Base-by-base conservation (phyloP, 2,888 invertebrate genomes). In the Amphipyra berbera region DNA sequence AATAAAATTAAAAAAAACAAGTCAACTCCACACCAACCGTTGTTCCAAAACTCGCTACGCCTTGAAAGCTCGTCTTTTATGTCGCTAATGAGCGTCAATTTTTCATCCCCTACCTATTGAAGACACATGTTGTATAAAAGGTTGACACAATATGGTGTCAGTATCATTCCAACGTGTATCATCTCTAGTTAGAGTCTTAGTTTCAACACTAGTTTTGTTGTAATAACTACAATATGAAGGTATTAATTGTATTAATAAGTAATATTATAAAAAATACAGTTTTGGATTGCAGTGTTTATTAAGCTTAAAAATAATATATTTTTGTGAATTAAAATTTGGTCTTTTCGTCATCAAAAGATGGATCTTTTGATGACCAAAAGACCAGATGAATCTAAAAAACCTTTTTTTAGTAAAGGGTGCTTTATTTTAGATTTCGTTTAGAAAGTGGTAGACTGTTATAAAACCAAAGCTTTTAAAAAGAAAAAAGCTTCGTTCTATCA, bases 21-120 rank as follows among this genome's bases (percentile, higher is more conserved):
- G 33, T 45, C 82, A 21, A 45, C 88, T 90, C 92, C 67, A 89
- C 60, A 6, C 56, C 45, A 58, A 55, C 64, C 66, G 61, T 48
- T 85, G 83, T 78, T 41, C 82, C 52, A 58, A 73, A 76, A 73
- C 76, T 78, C 68, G 71, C 56, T 60, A 79, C 82, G 85, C 92
- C 92, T 93, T 94, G 91, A 90, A 87, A 88, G 87, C 84, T 88
- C 83, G 67, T 88, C 88, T 87, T 84, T 90, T 92, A 84, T 92
- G 72, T 79, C 42, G 46, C 71, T 92, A 92, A 93, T 91, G 90
- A 88, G 79, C 27, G 44, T 48, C 77, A 73, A 93, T 94, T 86
- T 89, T 88, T 93, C 91, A 93, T 72, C 91, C 93, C 93, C 91
- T 88, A 88, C 74, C 73, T 65, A 61, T 63, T 40, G 27, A 64